Base-by-base conservation (phyloP, 2,113 vertebrate species). In the Glaucomys volans region DNA sequence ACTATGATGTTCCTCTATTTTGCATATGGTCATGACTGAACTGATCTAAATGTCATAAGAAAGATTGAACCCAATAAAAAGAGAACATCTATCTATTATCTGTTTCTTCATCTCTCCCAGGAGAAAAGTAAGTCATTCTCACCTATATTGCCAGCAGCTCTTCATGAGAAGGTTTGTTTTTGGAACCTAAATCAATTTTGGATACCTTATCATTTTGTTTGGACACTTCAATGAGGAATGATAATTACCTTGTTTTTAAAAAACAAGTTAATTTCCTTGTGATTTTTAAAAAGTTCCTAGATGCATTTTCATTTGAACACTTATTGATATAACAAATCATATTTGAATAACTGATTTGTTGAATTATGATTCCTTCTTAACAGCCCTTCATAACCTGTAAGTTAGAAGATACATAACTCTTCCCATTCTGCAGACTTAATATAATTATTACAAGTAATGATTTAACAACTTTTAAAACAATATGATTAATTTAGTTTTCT, bases 371-470 rank as follows among this genome's bases (percentile, higher is more conserved):
- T 83, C 42, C 10, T 74, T 90, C 52, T 88, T 89, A 96, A 85
- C 6, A 82, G 40, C 10, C 24, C 74, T 32, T 44, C 32, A 75
- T 66, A 16, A 9, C 92, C 64, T 84, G 4, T 91, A 69, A 85
- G 85, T 91, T 95, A 87, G 50, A 92, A 71, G 9, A 37, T 89
- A 69, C 26, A 37, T 35, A 91, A 84, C 14, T 86, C 30, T 79
- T 64, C 42, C 67, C 71, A 94, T 88, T 89, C 82, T 94, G 5
- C 62, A 96, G 90, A 75, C 7, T 59, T 44, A 52, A 79, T 79
- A 11, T 30, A 52, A 40, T 47, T 86, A 67, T 37, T 74, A 42
- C 0, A 86, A 89, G n/a, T 76, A 74, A 64, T 32, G 32, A 50
- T 72, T 84, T 86, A 88, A 62, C 1, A 26, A 67, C 14, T 64